Conservation (phyloP, 2,888 invertebrate species). For the Troglohyphantes excavatus region DNA sequence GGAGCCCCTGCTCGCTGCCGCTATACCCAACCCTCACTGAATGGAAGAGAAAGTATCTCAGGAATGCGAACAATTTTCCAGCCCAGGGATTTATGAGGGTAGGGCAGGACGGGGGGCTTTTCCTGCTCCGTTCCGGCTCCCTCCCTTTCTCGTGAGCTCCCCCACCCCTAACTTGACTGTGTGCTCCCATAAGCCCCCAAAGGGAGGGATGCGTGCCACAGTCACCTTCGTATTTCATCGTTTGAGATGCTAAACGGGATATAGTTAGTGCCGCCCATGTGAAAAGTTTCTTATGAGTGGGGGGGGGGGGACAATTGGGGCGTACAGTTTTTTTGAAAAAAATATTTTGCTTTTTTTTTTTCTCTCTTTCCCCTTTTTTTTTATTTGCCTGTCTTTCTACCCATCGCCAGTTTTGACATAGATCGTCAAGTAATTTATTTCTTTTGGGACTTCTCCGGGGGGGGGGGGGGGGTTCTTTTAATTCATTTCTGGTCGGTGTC, state of each 20-base stretch:
- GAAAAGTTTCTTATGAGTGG: conserved; percentile 67
- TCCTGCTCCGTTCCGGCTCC: conserved; percentile 28
- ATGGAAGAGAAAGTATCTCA: conserved; percentile 77
- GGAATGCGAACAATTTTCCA: conserved; percentile 79
- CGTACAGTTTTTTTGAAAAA: conserved; percentile 5
- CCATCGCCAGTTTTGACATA: conserved; percentile 40
- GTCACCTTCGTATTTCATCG: conserved; percentile 74
- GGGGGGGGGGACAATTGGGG: conserved; percentile 51
- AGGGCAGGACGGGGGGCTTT: conserved; percentile 68
- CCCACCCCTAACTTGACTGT: conserved; percentile 55
- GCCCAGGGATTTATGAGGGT: conserved; percentile 79
- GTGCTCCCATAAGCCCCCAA: conserved; percentile 79
- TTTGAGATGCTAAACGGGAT: conserved; percentile 78
- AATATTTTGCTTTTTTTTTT: conserved; percentile 29
- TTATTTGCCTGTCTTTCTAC: conserved; percentile 31
- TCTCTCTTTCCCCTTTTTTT: no score
- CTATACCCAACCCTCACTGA: conserved; percentile 34
- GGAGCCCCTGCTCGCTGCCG: conserved; percentile 13
- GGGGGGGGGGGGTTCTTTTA: conserved; percentile 18
- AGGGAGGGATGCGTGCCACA: conserved; percentile 79
- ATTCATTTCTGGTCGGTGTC: conserved; percentile 27
- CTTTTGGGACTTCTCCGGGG: conserved; percentile 8
- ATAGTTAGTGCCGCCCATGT: conserved; percentile 68
- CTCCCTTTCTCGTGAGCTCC: conserved; percentile 13
- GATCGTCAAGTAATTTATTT: conserved; percentile 62